Evolutionary conservation across 92 coral and sea anemone genomes (phyloP), one percentile per base, ranked within the genome.

Genomic region (Porites rus): DNA sequence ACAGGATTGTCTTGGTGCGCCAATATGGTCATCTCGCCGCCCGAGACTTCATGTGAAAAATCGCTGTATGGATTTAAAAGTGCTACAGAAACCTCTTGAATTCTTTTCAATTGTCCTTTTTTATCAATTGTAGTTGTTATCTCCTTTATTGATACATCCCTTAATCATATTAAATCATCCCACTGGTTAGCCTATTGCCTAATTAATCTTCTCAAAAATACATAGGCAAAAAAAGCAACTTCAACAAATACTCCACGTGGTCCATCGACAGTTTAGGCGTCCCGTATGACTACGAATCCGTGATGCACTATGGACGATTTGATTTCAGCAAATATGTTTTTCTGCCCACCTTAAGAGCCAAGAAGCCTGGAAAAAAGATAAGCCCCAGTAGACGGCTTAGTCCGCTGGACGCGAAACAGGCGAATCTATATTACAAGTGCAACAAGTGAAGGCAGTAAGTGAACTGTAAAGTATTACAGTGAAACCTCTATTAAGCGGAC

Each of bases 361-460:
- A 88, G 88, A 76, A 95, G 78, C 69, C 92, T n/a, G 93, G 98
- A 54, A 94, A 88, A 51, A 89, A 95, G 53, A 96, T 96, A 69
- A 98, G 98, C 72, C 98, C 94, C 96, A 95, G 98, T 84, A 80
- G 88, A 51, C 93, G 92, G 72, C 91, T 96, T 63, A 96, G 98
- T 50, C 64, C 92, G 21, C 88, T 94, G 31, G 98, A 96, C 68
- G 98, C 84, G 66, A 92, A 94, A 58, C 98, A 96, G 77, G 92
- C 92, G 92, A 94, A 93, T 61, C 85, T 96, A 56, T 91, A 85
- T 72, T 96, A 96, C 89, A 83, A 90, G 52, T 96, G 98, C 66
- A 77, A 61, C 13, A 81, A 54, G 50, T 81, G 20, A 59, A 31
- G 31, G 31, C 2, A 28, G 31, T 28, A 28, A 28, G 25, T 24